phyloP scores from a whole-genome alignment of 2,113 vertebrate genomes.

The Hippocampus barbouri region DNA sequence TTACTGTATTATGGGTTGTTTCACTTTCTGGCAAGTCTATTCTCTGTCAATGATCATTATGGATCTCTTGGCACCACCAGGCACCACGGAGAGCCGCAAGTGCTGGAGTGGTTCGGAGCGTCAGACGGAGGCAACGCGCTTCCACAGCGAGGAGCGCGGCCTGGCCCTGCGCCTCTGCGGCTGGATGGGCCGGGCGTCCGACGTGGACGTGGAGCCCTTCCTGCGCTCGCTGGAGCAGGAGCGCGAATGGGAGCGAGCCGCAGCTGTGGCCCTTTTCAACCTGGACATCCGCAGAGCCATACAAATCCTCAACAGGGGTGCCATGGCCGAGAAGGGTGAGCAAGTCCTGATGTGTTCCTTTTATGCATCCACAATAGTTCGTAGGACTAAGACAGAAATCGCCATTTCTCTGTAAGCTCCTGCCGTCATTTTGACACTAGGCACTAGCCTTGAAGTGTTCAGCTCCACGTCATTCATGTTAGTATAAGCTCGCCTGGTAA shows the following conservation, averaged over 20 bases:
- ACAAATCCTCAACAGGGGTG: conserved; percentile 94
- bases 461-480: too few relatives aligned
- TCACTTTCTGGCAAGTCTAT: too few relatives aligned
- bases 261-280: conserved; percentile 95
- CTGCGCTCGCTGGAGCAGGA: conserved; percentile 89
- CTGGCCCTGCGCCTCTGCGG: conserved; percentile 93
- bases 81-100: conserved; percentile 83
- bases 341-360: background rate
- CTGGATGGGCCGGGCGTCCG: conserved; percentile 88
- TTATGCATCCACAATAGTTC: too few relatives aligned
- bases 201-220: conserved; percentile 87
- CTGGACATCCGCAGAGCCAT: conserved; percentile 93
- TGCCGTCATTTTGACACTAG: too few relatives aligned
- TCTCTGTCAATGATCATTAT: background rate
- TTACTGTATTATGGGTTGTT: too few relatives aligned
- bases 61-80: conserved; percentile 57
- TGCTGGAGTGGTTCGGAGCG: conserved; percentile 89
- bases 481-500: too few relatives aligned
- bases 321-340: conserved; percentile 86
- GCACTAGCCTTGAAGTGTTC: too few relatives aligned
- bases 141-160: conserved; percentile 87
- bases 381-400: too few relatives aligned
- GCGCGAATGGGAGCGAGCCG: conserved; percentile 91
- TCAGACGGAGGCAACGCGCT: conserved; percentile 82
- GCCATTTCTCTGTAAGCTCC: too few relatives aligned